phyloP scores from a whole-genome alignment of 1,140 invertebrate genomes.

The Maniola jurtina region DNA sequence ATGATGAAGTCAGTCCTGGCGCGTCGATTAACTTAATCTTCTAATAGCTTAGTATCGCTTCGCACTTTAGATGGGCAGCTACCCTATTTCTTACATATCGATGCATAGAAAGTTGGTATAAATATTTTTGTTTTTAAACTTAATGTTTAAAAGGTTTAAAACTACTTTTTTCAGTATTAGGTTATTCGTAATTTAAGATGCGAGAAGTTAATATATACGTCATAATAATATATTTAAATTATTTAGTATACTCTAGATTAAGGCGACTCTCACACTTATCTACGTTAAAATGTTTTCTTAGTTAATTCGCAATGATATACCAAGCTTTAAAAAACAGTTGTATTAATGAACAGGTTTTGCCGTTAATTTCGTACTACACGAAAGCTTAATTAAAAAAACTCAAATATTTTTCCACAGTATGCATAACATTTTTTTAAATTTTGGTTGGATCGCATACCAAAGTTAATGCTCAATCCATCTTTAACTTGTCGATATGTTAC shows the following conservation, averaged over 20 bases:
- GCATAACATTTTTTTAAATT: too few species aligned
- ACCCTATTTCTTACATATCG: slow-evolving; percentile 50
- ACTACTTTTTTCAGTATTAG: slow-evolving; percentile 70
- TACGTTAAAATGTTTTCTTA: neutral
- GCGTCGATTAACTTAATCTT: neutral
- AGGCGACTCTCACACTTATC: slow-evolving; percentile 7
- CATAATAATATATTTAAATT: slow-evolving; percentile 46
- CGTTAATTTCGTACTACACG: too few species aligned
- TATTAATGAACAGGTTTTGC: too few species aligned
- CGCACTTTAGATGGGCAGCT: neutral
- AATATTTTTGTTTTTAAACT: slow-evolving; percentile 43
- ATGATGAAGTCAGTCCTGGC: neutral
- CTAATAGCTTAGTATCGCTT: neutral
- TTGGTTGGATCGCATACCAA: too few species aligned
- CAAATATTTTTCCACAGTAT: too few species aligned
- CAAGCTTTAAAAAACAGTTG: too few species aligned
- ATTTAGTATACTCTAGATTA: slow-evolving; percentile 29
- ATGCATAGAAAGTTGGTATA: slow-evolving; percentile 52
- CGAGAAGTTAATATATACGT: slow-evolving; percentile 51
- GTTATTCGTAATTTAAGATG: slow-evolving; percentile 60
- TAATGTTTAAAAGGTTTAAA: neutral
- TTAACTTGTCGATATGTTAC: too few species aligned
- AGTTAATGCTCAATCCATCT: too few species aligned
- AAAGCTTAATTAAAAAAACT: too few species aligned
- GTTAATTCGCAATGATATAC: neutral